Evolutionary conservation across 2,113 vertebrate genomes (phyloP), one percentile per base, ranked within the genome.

Genomic region (Gopherus evgoodei): DNA sequence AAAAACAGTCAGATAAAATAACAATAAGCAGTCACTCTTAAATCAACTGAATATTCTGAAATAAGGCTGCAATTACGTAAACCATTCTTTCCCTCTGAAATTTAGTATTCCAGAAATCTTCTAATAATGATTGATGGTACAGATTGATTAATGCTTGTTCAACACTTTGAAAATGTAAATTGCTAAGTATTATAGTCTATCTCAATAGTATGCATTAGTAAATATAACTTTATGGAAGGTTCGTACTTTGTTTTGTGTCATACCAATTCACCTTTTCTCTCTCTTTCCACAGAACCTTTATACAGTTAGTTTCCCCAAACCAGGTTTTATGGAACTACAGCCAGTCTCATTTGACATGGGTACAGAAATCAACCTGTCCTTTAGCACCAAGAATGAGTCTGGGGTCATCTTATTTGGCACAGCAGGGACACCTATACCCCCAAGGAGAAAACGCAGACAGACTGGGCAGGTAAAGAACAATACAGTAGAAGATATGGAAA

Each of bases 341-440:
- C 99, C 99, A 11, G 97, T 99, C 52, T 95, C 98, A 3, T 94
- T 99, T 83, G 97, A 97, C 0, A 81, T 98, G 6, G 98, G 98
- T 88, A 99, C 99, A 8, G 99, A 99, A 98, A 99, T 99, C 98
- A 99, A 99, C 72, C 98, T 99, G 93, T 99, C 99, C 29, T 99
- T 99, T 98, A 99, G 99, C 98, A 99, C 99, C 17, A 98, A 97
- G 95, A 99, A 98, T 4, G 99, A 99, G 81, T 99, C 98, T 21
- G 99, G 99, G 8, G 98, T 99, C 96, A 99, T 99, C 44, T 97
- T 99, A 72, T 97, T 99, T 83, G 98, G 99, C 96, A 97, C 99
- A 87, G 97, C 98, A 95, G 97, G 98, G 12, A 83, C 96, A 2
- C 96, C 98, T 42, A 86, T 95, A 5, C 95, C 94, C 3, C 97